Conservation (phyloP, 2,888 invertebrate species). For the Latrodectus hesperus region DNA sequence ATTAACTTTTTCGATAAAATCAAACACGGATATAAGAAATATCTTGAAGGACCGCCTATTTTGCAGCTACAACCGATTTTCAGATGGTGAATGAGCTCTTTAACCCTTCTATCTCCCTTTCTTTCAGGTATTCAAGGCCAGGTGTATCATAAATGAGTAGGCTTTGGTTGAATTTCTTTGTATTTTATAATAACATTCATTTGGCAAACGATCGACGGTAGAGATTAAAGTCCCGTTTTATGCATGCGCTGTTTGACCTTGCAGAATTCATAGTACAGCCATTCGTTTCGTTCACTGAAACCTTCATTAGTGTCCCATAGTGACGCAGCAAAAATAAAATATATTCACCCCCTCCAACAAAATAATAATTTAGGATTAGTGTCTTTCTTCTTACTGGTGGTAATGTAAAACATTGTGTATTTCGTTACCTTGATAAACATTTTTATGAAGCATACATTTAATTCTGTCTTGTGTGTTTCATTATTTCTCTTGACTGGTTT, state of each 20-base stretch:
- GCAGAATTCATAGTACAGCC: constrained; percentile 24
- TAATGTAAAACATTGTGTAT: no score
- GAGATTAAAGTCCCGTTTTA: constrained; percentile 22
- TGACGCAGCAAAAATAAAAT: constrained; percentile 20
- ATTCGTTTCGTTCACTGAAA: constrained; percentile 16
- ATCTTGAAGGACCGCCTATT: not conserved
- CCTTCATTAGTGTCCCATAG: constrained; percentile 20
- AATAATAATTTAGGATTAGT: no score
- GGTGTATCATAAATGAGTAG: not conserved
- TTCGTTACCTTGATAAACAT: no score
- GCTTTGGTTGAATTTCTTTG: constrained; percentile 1
- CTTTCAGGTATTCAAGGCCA: constrained; percentile 25
- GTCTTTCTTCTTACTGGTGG: no score
- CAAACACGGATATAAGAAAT: not conserved
- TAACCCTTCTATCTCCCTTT: not conserved
- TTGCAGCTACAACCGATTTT: not conserved
- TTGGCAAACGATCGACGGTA: constrained; percentile 14
- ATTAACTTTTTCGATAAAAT: not conserved
- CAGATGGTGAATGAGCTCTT: not conserved
- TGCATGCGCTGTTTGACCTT: constrained; percentile 39
- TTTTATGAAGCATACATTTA: no score
- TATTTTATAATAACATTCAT: constrained; percentile 35
- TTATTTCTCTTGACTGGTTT: no score
- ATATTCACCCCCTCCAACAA: no score
- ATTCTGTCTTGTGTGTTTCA: no score